Conservation (phyloP, 2,113 vertebrate genomes). For the Platysteira castanea region DNA sequence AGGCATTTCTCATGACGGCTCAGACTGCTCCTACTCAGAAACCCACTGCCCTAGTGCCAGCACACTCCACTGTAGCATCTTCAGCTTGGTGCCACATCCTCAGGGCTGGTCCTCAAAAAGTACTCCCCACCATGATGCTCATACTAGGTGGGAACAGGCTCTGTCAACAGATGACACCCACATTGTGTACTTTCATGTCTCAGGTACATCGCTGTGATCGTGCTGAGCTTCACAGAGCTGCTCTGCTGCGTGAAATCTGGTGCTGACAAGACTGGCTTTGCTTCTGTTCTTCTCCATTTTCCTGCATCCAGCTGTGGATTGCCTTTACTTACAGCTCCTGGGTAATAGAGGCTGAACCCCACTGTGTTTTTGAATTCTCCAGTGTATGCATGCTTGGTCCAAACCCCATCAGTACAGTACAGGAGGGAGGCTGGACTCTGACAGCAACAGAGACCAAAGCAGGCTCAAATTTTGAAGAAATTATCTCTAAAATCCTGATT, state of each 20-base stretch:
- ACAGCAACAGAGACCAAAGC: not conserved
- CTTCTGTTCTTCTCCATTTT: not conserved
- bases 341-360: not conserved
- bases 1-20: not conserved
- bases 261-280: not conserved
- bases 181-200: not conserved
- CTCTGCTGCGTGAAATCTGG: not conserved
- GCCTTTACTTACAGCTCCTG: not conserved
- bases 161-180: not conserved
- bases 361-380: not conserved
- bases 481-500: not conserved
- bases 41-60: not conserved
- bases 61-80: not conserved
- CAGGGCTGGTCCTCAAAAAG: not conserved
- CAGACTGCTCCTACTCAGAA: not conserved
- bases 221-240: not conserved
- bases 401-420: not conserved
- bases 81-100: not conserved
- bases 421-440: not conserved
- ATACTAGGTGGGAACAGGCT: not conserved
- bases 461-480: not conserved
- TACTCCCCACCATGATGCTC: not conserved
- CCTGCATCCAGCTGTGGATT: not conserved
- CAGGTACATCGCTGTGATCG: not conserved
- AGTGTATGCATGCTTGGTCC: not conserved